Conservation (phyloP, 1,140 invertebrate species). For the Xylocopa sonorina region DNA sequence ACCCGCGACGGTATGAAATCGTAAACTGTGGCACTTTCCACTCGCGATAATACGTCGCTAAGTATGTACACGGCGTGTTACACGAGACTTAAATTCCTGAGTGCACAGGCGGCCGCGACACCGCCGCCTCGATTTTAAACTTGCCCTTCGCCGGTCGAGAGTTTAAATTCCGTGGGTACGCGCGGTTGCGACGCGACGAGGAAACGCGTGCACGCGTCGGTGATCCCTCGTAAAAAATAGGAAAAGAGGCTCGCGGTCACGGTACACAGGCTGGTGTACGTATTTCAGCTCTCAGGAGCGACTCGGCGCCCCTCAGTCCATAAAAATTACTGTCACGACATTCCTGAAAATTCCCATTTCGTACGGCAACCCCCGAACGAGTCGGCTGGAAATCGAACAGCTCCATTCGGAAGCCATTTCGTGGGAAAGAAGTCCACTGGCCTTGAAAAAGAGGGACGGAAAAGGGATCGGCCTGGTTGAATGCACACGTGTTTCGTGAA, state of each 20-base stretch:
- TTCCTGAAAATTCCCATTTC: background rate
- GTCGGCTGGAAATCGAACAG: conserved; percentile 30
- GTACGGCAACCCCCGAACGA: background rate
- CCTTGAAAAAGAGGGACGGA: background rate
- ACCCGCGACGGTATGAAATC: conserved; percentile 32
- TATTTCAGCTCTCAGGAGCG: conserved; percentile 21
- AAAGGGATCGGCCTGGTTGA: background rate
- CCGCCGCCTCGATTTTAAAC: conserved; percentile 54
- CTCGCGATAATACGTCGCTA: conserved; percentile 50
- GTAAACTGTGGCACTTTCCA: background rate
- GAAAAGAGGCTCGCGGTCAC: background rate
- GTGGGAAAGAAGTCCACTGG: conserved; percentile 1
- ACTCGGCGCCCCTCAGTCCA: background rate
- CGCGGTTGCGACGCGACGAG: conserved; percentile 24
- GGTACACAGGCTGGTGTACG: background rate
- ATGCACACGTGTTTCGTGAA: background rate
- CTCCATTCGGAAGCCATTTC: conserved; percentile 37
- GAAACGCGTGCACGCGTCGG: conserved; percentile 22
- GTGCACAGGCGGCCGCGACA: conserved; percentile 25
- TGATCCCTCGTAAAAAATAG: conserved; percentile 28
- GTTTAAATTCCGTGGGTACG: conserved; percentile 46
- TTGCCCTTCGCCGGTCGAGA: background rate
- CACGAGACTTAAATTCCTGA: conserved; percentile 53
- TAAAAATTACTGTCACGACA: conserved; percentile 40
- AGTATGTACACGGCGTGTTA: conserved; percentile 62